Conservation (phyloP, 1,140 invertebrate species). For the Steinernema khuongi region DNA sequence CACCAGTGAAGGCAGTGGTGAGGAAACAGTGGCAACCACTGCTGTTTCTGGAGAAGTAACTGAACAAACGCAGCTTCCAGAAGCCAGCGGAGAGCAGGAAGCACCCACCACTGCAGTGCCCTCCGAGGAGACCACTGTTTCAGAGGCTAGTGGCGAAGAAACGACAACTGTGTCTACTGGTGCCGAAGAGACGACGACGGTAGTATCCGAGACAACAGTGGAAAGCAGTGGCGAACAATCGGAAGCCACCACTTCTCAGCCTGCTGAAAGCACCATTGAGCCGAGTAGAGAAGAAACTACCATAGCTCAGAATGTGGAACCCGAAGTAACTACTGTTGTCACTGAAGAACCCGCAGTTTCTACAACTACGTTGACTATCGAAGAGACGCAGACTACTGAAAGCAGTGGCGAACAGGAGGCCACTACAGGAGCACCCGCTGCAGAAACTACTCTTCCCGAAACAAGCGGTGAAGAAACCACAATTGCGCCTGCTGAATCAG, state of each 20-base stretch:
- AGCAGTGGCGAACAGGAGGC: conserved; percentile 13
- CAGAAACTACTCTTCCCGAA: conserved; percentile 22
- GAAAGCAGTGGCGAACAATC: too few species aligned
- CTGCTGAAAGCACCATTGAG: neutral
- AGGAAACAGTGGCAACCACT: conserved; percentile 5
- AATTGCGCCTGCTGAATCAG: neutral
- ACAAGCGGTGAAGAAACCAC: conserved; percentile 14
- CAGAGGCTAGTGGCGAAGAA: too few species aligned
- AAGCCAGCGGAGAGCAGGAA: neutral
- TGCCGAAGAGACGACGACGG: neutral
- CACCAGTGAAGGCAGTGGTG: neutral
- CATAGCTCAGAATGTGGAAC: neutral
- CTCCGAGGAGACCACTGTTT: too few species aligned
- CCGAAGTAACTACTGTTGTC: neutral
- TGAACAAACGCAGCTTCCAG: neutral
- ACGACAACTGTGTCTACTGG: neutral
- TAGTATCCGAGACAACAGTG: too few species aligned
- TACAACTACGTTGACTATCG: neutral
- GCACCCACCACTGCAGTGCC: conserved; percentile 13
- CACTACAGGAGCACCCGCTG: conserved; percentile 11
- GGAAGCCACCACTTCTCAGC: conserved; percentile 1
- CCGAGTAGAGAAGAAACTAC: conserved; percentile 22
- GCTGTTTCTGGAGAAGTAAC: conserved; percentile 7
- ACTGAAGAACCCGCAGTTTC: neutral
- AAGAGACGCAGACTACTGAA: neutral